Conservation (phyloP, 2,113 vertebrate genomes). For the Limnothrissa miodon region DNA sequence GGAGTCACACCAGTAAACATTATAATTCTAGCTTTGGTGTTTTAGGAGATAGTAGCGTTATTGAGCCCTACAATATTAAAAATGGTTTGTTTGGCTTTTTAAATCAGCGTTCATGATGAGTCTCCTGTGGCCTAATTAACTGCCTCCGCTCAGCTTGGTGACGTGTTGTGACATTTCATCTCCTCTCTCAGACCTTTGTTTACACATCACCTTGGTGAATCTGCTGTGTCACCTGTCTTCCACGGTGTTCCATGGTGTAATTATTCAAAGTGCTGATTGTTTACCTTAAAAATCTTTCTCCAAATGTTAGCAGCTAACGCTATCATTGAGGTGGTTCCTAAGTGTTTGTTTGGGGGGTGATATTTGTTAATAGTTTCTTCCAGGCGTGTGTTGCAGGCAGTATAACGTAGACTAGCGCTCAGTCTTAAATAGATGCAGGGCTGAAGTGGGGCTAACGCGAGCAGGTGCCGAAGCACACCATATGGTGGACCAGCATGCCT, state of each 20-base stretch:
- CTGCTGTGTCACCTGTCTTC: conserved; percentile 3
- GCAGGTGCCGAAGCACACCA: conserved; percentile 55
- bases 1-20: not conserved
- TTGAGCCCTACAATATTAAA: not conserved
- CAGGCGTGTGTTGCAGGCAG: conserved; percentile 35
- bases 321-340: not conserved
- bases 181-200: conserved; percentile 15
- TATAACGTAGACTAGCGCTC: conserved; percentile 7
- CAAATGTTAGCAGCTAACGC: not conserved
- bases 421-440: conserved; percentile 30
- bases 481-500: conserved; percentile 63
- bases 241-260: conserved; percentile 30
- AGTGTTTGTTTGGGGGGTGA: not conserved
- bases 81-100: not conserved
- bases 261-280: not conserved
- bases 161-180: conserved; percentile 17
- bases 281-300: not conserved
- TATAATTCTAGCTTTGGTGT: not conserved
- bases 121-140: conserved; percentile 37
- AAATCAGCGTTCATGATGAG: not conserved
- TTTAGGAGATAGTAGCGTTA: not conserved
- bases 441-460: conserved; percentile 31
- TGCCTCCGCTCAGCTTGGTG: conserved; percentile 13
- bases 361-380: not conserved
- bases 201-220: conserved; percentile 20